phyloP scores from a whole-genome alignment of 2,113 vertebrate species.

The Gallinago media region DNA sequence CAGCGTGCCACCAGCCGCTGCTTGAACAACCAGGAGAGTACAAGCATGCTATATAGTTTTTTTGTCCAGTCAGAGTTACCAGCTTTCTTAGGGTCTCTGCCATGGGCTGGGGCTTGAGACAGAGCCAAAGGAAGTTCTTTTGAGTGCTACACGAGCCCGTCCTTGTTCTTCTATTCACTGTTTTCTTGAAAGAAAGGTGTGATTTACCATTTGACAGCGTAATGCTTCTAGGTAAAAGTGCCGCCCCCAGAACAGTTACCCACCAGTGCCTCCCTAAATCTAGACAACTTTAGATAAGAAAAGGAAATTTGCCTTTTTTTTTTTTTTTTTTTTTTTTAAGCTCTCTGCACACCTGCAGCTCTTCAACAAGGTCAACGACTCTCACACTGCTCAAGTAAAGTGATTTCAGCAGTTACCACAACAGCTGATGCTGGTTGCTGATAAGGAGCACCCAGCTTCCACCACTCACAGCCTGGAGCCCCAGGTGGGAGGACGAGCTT shows the following conservation, averaged over 20 bases:
- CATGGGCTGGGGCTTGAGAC: background rate
- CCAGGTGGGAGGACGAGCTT: background rate
- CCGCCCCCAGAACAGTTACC: background rate
- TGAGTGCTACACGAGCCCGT: fast-evolving
- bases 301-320: background rate
- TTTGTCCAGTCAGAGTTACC: background rate
- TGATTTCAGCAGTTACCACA: background rate
- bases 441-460: background rate
- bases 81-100: background rate
- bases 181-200: background rate
- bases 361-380: background rate
- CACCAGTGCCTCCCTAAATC: background rate
- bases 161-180: background rate
- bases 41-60: background rate
- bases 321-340: background rate
- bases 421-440: background rate
- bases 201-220: background rate
- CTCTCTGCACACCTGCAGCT: background rate
- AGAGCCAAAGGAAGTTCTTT: background rate
- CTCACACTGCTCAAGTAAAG: background rate
- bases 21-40: background rate
- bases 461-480: background rate
- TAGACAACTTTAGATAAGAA: background rate
- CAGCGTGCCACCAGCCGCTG: fast-evolving
- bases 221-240: background rate